Percentiles rank a stretch among this genome's conserved stretches.
phyloP scores from a whole-genome alignment of 2,888 invertebrate genomes.

The Thereva unica region DNA sequence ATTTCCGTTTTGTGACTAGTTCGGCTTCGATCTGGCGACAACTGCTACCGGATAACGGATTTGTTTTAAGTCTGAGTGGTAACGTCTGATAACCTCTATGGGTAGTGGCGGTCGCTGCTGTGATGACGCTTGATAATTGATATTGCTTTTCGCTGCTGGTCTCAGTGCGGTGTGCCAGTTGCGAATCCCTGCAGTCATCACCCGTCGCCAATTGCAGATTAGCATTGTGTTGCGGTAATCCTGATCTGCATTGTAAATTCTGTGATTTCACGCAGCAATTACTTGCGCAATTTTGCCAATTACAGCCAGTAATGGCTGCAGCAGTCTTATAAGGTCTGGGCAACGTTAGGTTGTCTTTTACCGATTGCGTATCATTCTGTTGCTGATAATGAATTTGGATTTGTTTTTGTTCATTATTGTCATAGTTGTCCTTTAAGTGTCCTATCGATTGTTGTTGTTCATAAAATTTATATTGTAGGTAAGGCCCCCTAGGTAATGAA shows the following conservation, averaged over 20 bases:
- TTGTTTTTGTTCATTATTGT: slow-evolving; percentile 41
- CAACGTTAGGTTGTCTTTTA: slow-evolving; percentile 14
- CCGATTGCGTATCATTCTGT: slow-evolving; percentile 4
- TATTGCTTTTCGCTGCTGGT: no score
- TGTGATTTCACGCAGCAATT: slow-evolving; percentile 10
- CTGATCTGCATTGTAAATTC: slow-evolving; percentile 11
- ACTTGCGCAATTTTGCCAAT: slow-evolving; percentile 8
- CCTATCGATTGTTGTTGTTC: slow-evolving; percentile 39
- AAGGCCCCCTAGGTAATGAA: slow-evolving; percentile 46
- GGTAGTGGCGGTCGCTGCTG: not conserved
- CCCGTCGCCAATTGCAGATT: no score
- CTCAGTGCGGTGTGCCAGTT: no score
- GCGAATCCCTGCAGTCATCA: no score
- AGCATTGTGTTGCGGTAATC: slow-evolving; percentile 4
- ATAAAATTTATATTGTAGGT: slow-evolving; percentile 47
- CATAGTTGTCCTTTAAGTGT: slow-evolving; percentile 36
- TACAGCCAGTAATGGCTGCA: not conserved
- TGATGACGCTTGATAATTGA: no score
- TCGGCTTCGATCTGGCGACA: slow-evolving; percentile 5
- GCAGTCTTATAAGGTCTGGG: slow-evolving; percentile 11
- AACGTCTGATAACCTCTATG: slow-evolving; percentile 37
- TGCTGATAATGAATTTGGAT: slow-evolving; percentile 19
- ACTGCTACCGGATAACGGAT: slow-evolving; percentile 8
- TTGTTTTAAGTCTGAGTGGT: slow-evolving; percentile 29
- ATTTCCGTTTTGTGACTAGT: slow-evolving; percentile 4